Base-by-base conservation (phyloP, 2,113 vertebrate genomes). In the Willisornis vidua region DNA sequence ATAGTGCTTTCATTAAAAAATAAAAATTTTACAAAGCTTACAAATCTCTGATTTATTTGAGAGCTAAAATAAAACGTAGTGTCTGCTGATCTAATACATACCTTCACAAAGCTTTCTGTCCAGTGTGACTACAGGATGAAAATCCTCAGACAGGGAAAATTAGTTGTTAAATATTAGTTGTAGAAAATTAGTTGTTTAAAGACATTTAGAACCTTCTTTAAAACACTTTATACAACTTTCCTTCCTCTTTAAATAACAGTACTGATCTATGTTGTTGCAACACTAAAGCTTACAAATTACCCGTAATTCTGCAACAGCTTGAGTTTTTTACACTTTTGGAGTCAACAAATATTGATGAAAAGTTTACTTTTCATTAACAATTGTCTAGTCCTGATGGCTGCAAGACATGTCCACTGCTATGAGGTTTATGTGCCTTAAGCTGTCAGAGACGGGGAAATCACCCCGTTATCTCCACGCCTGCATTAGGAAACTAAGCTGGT, bases 311-410 rank as follows among this genome's bases (percentile, higher is more conserved):
- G 87, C 74, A 85, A 93, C 24, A 67, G 12, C 7, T 49, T 70
- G 66, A 19, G 0, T 7, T 77, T 87, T 91, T 94, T 23, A 72
- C 17, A 26, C 14, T 61, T 31, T 10, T 46, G 37, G 48, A 89
- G 49, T 89, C 70, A 76, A 58, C 54, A 87, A 75, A 68, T 51
- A 85, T 24, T 66, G 54, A 67, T 15, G 31, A 75, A 72, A 85
- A 87, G 55, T 29, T 77, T 85, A 3, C 9, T 54, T 71, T 37
- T 54, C 14, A 5, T 77, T 74, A 67, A 79, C 80, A 90, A 66
- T 39, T 31, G 9, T 5, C 19, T 19, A 7, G 28, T 35, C 31
- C 0, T 0, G 7, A 12, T 11, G 26, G 14, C 13, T 39, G 54
- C 37, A 6, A 65, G 24, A 24, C 12, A 8, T 0, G 3, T 37